phyloP scores from a whole-genome alignment of 2,888 invertebrate species.

The Hirtodrosophila alboralis region DNA sequence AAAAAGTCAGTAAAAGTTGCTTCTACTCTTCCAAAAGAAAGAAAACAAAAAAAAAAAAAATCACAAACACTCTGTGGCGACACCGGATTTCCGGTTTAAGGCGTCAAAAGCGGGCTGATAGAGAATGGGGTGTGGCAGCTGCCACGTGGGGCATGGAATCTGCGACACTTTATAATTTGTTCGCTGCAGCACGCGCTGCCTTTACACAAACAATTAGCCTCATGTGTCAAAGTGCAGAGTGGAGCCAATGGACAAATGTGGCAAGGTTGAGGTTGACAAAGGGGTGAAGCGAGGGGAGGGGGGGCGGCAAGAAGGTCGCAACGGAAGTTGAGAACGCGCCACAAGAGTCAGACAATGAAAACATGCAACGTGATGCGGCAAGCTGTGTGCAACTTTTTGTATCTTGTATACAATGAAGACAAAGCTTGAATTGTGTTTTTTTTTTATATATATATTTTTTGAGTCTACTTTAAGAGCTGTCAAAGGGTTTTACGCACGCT shows the following conservation, averaged over 20 bases:
- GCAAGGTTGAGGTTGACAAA: background rate
- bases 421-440: background rate
- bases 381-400: constrained; percentile 67
- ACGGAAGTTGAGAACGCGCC: constrained; percentile 58
- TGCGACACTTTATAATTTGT: constrained; percentile 71
- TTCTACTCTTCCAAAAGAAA: constrained; percentile 23
- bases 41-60: constrained; percentile 48
- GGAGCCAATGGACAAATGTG: background rate
- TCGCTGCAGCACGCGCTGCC: constrained; percentile 51
- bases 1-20: constrained; percentile 64
- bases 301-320: too few relatives aligned
- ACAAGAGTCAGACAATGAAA: constrained; percentile 47
- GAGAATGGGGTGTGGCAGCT: background rate
- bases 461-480: constrained; percentile 45
- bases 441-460: too few relatives aligned
- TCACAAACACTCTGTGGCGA: constrained; percentile 9
- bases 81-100: constrained; percentile 72
- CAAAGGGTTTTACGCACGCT: constrained; percentile 56
- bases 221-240: constrained; percentile 73
- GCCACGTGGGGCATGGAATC: constrained; percentile 16
- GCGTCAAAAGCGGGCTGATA: constrained; percentile 25
- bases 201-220: constrained; percentile 71
- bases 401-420: constrained; percentile 19
- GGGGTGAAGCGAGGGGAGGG: background rate
- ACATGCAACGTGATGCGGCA: constrained; percentile 72